phyloP scores from a whole-genome alignment of 2,888 invertebrate species.

The Neoaliturus tenellus region DNA sequence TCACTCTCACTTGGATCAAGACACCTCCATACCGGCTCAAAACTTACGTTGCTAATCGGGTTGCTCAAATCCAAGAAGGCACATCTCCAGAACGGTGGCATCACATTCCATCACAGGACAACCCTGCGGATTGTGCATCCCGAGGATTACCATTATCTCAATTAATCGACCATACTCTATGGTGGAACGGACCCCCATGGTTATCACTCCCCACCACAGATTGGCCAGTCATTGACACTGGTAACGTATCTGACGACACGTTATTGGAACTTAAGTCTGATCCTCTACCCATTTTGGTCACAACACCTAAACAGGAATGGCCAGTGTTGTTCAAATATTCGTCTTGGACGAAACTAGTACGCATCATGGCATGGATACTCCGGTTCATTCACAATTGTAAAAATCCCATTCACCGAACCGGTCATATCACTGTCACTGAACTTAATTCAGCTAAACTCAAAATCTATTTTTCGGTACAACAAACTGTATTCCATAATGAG shows the following conservation, averaged over 20 bases:
- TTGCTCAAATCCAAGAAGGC: conserved; percentile 2
- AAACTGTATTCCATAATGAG: neutral
- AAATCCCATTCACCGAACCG: neutral
- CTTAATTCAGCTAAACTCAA: neutral
- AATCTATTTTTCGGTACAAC: neutral
- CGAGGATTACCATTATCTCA: neutral
- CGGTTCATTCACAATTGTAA: neutral
- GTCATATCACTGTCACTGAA: neutral
- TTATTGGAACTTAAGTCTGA: too few relatives aligned
- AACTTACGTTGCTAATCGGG: neutral
- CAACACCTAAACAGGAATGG: neutral
- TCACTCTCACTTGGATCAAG: neutral
- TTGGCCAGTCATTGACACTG: neutral
- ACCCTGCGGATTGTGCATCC: conserved; percentile 20
- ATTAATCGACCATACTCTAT: neutral
- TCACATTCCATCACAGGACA: neutral
- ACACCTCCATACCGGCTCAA: neutral
- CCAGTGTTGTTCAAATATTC: neutral
- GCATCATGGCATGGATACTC: neutral
- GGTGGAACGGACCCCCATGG: conserved; percentile 36
- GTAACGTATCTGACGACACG: too few relatives aligned
- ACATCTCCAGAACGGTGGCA: neutral
- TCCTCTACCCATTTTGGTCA: neutral
- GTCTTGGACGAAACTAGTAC: neutral
- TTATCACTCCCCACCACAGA: neutral